A percentile compares a stretch with the other conserved stretches of the same genome.
Conservation (phyloP, 2,113 vertebrate genomes). For the Anhinga anhinga region DNA sequence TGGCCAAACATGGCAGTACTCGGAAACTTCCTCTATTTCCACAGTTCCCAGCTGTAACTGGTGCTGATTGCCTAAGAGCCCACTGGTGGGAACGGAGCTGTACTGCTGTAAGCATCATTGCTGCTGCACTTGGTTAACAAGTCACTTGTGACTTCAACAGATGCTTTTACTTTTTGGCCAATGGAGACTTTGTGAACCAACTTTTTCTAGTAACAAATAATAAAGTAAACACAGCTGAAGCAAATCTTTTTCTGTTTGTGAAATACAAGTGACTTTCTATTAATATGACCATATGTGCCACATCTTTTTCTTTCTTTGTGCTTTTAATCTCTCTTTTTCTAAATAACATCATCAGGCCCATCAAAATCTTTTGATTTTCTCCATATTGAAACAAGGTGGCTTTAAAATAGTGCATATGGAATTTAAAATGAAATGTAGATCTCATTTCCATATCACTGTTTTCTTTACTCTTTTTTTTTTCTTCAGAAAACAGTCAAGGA, state of each 20-base stretch:
- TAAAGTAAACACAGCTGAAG: neutral
- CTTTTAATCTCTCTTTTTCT: slow-evolving; percentile 3
- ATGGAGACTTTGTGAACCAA: neutral
- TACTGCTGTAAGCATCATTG: neutral
- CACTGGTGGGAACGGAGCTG: neutral
- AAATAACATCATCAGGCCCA: neutral
- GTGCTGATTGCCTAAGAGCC: slow-evolving; percentile 1
- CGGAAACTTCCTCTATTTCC: neutral
- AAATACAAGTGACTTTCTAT: neutral
- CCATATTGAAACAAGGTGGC: slow-evolving; percentile 59
- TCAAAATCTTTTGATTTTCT: slow-evolving; percentile 58
- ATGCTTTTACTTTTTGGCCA: slow-evolving; percentile 4
- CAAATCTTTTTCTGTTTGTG: neutral
- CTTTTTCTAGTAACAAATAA: slow-evolving; percentile 33
- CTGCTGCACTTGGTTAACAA: neutral
- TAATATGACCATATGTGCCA: neutral
- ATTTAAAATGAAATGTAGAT: slow-evolving; percentile 64
- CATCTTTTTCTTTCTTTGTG: slow-evolving; percentile 32
- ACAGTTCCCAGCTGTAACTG: slow-evolving; percentile 29
- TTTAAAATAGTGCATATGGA: slow-evolving; percentile 42
- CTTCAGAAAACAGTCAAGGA: slow-evolving; percentile 66
- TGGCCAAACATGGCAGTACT: neutral
- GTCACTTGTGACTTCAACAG: neutral
- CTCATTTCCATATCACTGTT: slow-evolving; percentile 67
- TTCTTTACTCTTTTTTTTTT: slow-evolving; percentile 61